phyloP scores from a whole-genome alignment of 2,888 invertebrate species.

The Drosophila lutescens region DNA sequence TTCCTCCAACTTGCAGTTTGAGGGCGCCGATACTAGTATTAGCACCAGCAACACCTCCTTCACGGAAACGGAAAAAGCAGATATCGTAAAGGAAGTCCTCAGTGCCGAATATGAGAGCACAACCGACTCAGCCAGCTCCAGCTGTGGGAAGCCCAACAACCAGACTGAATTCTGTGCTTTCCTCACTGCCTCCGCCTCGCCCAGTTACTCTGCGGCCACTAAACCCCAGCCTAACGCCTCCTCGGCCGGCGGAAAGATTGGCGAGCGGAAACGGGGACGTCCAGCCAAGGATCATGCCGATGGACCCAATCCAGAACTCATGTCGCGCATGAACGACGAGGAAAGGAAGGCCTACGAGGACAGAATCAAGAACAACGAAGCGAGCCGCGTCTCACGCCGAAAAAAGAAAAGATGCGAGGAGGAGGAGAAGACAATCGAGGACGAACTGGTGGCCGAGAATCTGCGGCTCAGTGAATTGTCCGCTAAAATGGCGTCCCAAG shows the following conservation, averaged over 20 bases:
- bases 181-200: constrained; percentile 65
- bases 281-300: constrained; percentile 82
- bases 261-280: constrained; percentile 83
- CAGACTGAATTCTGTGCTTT: constrained; percentile 50
- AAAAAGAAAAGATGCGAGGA: constrained; percentile 81
- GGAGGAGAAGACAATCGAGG: constrained; percentile 61
- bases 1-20: too few species aligned
- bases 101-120: constrained; percentile 48
- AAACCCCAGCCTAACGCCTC: too few species aligned
- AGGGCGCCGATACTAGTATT: too few species aligned
- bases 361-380: constrained; percentile 82
- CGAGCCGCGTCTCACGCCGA: constrained; percentile 80
- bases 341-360: constrained; percentile 75
- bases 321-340: constrained; percentile 63
- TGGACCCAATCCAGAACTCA: constrained; percentile 69
- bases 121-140: constrained; percentile 55
- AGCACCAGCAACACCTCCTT: constrained; percentile 23
- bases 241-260: not conserved
- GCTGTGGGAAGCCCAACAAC: constrained; percentile 47
- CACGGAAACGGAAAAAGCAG: constrained; percentile 9
- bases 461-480: constrained; percentile 16
- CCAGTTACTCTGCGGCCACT: constrained; percentile 69
- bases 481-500: not conserved
- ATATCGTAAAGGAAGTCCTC: constrained; percentile 43
- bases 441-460: constrained; percentile 37